Percentiles rank a stretch among this genome's conserved stretches.
Conservation (phyloP, 1,140 invertebrate genomes). For the Neodiprion fabricii region DNA sequence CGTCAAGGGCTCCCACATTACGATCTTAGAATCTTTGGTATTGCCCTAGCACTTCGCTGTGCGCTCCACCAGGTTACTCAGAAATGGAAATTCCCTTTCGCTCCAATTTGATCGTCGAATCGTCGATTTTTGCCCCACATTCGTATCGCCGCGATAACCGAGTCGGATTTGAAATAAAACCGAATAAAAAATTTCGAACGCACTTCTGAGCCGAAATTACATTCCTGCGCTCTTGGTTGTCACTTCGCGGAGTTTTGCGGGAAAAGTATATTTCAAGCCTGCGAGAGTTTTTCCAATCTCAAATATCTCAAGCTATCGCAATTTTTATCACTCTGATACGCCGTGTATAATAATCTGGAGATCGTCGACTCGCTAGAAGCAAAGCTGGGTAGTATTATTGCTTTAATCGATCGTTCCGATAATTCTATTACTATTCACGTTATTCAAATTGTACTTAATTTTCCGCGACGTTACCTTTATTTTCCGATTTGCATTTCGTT, state of each 20-base stretch:
- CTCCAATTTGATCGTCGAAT: not conserved
- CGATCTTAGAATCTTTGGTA: slow-evolving; percentile 5
- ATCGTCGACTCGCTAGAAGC: not conserved
- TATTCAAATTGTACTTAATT: slow-evolving; percentile 61
- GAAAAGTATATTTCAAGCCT: too few relatives aligned
- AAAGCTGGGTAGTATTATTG: slow-evolving; percentile 37
- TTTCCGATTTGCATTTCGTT: slow-evolving; percentile 58
- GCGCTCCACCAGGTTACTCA: not conserved
- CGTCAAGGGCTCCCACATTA: not conserved
- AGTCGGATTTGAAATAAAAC: too few relatives aligned
- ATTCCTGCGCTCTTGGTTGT: too few relatives aligned
- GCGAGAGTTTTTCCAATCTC: too few relatives aligned
- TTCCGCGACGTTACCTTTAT: slow-evolving; percentile 56
- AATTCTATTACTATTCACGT: slow-evolving; percentile 53
- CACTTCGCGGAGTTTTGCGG: too few relatives aligned
- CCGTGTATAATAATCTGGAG: not conserved
- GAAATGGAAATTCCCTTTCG: slow-evolving; percentile 3
- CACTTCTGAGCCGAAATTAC: too few relatives aligned
- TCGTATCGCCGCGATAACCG: not conserved
- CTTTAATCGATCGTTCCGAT: slow-evolving; percentile 51
- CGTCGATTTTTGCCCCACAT: not conserved
- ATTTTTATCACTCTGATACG: too few relatives aligned
- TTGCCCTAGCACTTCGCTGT: not conserved
- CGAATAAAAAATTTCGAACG: too few relatives aligned
- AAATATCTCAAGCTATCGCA: too few relatives aligned